Base-by-base conservation (phyloP, 2,797 vertebrate species). In the Apogon hyalosoma region DNA sequence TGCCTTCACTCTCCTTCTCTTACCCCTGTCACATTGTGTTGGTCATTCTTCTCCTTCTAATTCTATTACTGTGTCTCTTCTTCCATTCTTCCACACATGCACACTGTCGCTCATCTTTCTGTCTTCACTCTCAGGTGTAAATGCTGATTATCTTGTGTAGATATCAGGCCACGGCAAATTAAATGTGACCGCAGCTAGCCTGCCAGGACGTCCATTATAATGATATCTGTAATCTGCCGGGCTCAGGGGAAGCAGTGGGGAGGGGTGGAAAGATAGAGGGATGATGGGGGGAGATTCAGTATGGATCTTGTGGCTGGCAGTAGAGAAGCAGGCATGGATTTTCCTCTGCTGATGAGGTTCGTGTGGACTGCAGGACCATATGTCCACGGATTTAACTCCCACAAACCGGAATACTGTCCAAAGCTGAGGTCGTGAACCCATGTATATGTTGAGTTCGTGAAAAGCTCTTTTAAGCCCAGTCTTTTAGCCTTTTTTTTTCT, bases 191-290 rank as follows among this genome's bases (percentile, higher is more conserved):
- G 28, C 76, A 69, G 83, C 75, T 80, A 58, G 73, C 73, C 84
- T 82, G 84, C 85, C 86, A 84, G 83, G 85, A 83, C 71, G 43
- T 89, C 88, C 84, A 90, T 90, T 92, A 86, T 90, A 92, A 92
- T 88, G 84, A 88, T 91, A 90, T 93, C 84, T 84, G 80, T 91
- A 92, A 90, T 93, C 90, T 90, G 88, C 69, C 24, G 69, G 47
- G 64, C 82, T 84, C 79, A 49, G 51, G 74, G 71, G 84, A 84
- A 67, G 73, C 54, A 45, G 42, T 9, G 38, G 53, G 63, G 49
- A 64, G 67, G 68, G 64, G 12, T 24, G 63, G 60, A 46, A 62
- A 72, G 73, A 79, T 64, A 36, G 69, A 45, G 66, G 52, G 58
- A 75, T 75, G 73, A 76, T 74, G 73, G 69, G 43, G 40, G 51